phyloP scores from a whole-genome alignment of 2,113 vertebrate species.

The Nothobranchius kuhntae region DNA sequence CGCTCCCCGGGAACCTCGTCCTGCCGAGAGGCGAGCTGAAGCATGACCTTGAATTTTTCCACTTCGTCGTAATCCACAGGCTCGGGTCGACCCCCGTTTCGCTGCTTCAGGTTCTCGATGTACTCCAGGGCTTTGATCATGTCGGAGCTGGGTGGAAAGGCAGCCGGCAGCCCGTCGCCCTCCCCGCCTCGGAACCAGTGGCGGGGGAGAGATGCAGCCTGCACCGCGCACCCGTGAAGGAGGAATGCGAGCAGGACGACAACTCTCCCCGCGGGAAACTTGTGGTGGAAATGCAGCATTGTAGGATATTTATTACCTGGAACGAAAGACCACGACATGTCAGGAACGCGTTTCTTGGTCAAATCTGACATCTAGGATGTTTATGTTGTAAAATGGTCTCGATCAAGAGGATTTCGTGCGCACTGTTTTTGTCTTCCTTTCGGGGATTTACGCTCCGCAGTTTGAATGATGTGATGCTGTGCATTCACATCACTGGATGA shows the following conservation, averaged over 20 bases:
- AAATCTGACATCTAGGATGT: not conserved
- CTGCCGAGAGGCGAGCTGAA: conserved; percentile 83
- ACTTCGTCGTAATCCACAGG: conserved; percentile 84
- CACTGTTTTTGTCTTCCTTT: conserved; percentile 20
- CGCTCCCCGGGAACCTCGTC: conserved; percentile 80
- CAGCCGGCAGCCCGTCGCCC: conserved; percentile 81
- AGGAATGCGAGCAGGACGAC: conserved; percentile 80
- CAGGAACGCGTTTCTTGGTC: not conserved
- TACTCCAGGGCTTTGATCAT: conserved; percentile 98
- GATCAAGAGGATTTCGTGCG: not conserved
- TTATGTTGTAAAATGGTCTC: not conserved
- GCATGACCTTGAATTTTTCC: conserved; percentile 82
- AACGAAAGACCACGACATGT: conserved; percentile 46
- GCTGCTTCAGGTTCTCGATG: conserved; percentile 92
- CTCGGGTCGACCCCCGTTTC: conserved; percentile 82
- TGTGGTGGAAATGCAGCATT: conserved; percentile 85
- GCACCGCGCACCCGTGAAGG: conserved; percentile 77
- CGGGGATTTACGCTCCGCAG: conserved; percentile 33
- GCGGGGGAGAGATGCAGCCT: conserved; percentile 87
- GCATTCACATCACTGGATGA: conserved; percentile 70
- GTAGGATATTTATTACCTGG: conserved; percentile 80
- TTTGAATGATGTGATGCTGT: conserved; percentile 51
- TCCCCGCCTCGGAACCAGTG: conserved; percentile 89
- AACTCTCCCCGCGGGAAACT: conserved; percentile 80
- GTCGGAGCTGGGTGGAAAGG: conserved; percentile 86